These are phyloP conservation scores for Atherinosoma microstoma DNA, from an alignment of 2,797 vertebrate genomes.

Conservation along the genomic window DNA sequence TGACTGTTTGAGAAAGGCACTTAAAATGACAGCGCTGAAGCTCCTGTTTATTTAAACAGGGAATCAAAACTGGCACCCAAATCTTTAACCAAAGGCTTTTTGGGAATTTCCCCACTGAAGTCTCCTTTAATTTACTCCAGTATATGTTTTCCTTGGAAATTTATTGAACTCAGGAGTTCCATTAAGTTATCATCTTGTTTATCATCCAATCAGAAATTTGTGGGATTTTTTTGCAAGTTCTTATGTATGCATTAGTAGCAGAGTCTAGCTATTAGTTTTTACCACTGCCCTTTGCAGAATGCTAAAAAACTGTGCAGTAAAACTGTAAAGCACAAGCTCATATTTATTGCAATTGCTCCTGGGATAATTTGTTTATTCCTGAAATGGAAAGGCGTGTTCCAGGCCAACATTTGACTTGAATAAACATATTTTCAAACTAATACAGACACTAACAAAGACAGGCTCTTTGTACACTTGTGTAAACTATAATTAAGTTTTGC, in stretches of 20 bases:
- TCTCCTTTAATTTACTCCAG: neutral
- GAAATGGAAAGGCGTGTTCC: neutral
- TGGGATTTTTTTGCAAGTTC: neutral
- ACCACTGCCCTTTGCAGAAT: neutral
- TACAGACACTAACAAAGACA: neutral
- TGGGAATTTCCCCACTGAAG: neutral
- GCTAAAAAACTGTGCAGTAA: neutral
- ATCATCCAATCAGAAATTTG: neutral
- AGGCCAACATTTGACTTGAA: neutral
- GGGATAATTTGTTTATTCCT: neutral
- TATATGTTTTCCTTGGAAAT: neutral
- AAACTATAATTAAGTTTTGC: neutral
- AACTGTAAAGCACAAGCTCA: neutral
- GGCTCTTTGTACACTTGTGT: neutral
- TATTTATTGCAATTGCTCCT: neutral
- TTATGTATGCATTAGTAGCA: neutral
- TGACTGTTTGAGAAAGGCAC: constrained; percentile 64
- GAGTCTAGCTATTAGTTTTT: neutral
- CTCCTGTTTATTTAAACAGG: constrained; percentile 10
- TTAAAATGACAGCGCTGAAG: constrained; percentile 25
- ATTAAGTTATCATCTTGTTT: neutral
- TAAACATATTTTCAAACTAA: neutral
- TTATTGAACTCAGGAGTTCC: neutral
- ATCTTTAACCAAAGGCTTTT: constrained; percentile 19
- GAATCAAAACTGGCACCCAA: constrained; percentile 20